Conservation (phyloP, 2,797 vertebrate genomes). For the Nannoperca obscura region DNA sequence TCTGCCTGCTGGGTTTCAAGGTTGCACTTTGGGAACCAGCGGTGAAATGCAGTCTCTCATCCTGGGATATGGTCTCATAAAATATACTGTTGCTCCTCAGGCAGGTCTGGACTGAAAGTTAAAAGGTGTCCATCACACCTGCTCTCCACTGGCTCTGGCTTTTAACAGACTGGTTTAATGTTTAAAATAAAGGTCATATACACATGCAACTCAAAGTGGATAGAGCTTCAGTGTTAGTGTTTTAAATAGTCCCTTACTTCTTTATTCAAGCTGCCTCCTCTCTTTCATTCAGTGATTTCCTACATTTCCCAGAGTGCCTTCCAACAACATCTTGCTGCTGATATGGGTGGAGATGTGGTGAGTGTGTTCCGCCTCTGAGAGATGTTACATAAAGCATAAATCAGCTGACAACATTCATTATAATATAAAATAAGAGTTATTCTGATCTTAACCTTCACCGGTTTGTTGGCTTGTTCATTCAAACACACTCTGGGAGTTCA, state of each 20-base stretch:
- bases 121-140: conserved; percentile 6
- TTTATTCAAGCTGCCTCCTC: not conserved
- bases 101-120: conserved; percentile 24
- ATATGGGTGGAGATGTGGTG: not conserved
- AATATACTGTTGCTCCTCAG: conserved; percentile 20
- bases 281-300: not conserved
- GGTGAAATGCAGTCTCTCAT: conserved; percentile 32
- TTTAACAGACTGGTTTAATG: not conserved
- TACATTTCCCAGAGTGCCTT: not conserved
- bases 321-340: not conserved
- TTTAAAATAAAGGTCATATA: not conserved
- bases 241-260: not conserved
- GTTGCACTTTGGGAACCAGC: conserved; percentile 2
- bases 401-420: not conserved
- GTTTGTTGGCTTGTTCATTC: not conserved
- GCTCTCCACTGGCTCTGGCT: not conserved
- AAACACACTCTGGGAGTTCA: not conserved
- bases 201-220: not conserved
- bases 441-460: not conserved
- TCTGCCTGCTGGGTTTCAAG: not conserved
- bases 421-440: too few relatives aligned
- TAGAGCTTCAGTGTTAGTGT: too few relatives aligned
- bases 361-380: not conserved
- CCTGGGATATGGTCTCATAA: conserved; percentile 27
- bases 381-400: not conserved